These are phyloP conservation scores for Harpalus rufipes DNA, from an alignment of 2,888 invertebrate species.

Conservation along the genomic window DNA sequence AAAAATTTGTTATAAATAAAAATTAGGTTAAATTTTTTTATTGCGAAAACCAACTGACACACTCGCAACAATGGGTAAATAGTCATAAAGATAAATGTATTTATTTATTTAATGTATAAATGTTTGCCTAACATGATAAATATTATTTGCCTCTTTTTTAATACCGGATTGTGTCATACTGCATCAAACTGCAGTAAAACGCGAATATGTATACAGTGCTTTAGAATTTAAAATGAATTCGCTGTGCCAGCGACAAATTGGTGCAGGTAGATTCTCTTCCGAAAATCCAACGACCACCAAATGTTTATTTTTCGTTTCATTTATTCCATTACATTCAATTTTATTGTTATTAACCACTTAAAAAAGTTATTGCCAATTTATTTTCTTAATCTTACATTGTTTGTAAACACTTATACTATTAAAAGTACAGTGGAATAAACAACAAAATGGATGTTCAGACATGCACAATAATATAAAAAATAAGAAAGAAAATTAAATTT, in stretches of 20 bases:
- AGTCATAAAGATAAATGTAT: not conserved
- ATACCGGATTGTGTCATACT: not conserved
- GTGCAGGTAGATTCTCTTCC: not conserved
- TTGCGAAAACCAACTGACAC: too few species aligned
- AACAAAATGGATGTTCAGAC: too few species aligned
- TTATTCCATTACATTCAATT: not conserved
- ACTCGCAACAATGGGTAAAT: too few species aligned
- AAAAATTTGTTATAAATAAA: too few species aligned
- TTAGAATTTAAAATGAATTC: not conserved
- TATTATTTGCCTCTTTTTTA: not conserved
- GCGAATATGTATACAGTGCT: conserved; percentile 5
- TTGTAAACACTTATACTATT: not conserved
- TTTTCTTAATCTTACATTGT: not conserved
- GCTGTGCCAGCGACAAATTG: conserved; percentile 14
- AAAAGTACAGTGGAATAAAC: not conserved
- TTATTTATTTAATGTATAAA: not conserved
- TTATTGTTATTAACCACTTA: not conserved
- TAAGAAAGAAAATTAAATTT: too few species aligned
- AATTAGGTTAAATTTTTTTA: too few species aligned
- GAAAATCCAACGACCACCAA: not conserved
- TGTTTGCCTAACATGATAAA: not conserved
- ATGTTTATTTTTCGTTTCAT: conserved; percentile 3
- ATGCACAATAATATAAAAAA: too few species aligned
- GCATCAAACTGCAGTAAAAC: not conserved
- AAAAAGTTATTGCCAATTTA: not conserved